These are phyloP conservation scores for Cataglyphis rosenhaueri DNA, from an alignment of 2,888 invertebrate species.

Conservation along the genomic window DNA sequence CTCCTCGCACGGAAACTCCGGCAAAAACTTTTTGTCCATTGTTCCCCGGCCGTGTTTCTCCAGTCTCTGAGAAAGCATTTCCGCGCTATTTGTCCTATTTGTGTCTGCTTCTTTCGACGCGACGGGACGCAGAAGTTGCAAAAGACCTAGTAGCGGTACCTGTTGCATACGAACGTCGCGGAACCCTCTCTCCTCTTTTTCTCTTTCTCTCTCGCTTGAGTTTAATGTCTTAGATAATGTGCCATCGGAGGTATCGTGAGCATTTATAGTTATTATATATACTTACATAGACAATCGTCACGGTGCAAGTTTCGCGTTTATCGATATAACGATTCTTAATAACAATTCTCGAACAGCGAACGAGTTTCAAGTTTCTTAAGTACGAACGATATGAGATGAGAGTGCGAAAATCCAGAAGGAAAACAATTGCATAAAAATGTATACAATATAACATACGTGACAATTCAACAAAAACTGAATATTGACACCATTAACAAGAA, in stretches of 20 bases:
- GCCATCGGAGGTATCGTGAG: slow-evolving; percentile 52
- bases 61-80: slow-evolving; percentile 62
- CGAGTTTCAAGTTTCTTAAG: not conserved
- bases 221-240: slow-evolving; percentile 76
- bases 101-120: slow-evolving; percentile 67
- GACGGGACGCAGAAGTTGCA: slow-evolving; percentile 77
- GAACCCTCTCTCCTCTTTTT: slow-evolving; percentile 34
- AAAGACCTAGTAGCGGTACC: slow-evolving; percentile 75
- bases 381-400: not conserved
- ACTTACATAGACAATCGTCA: slow-evolving; percentile 36
- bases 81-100: slow-evolving; percentile 61
- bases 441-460: not conserved
- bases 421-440: slow-evolving; percentile 1
- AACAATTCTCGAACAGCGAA: not conserved
- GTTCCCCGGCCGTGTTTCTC: slow-evolving; percentile 61
- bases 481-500: not conserved
- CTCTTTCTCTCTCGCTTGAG: slow-evolving; percentile 35
- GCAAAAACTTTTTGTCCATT: slow-evolving; percentile 78
- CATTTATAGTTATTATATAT: slow-evolving; percentile 14
- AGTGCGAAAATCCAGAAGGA: not conserved
- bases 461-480: not conserved
- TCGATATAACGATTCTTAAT: slow-evolving; percentile 23
- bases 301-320: slow-evolving; percentile 37
- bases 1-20: slow-evolving; percentile 67
- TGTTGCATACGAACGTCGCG: slow-evolving; percentile 78